phyloP scores from a whole-genome alignment of 2,888 invertebrate species.

The Dryomyza anilis region DNA sequence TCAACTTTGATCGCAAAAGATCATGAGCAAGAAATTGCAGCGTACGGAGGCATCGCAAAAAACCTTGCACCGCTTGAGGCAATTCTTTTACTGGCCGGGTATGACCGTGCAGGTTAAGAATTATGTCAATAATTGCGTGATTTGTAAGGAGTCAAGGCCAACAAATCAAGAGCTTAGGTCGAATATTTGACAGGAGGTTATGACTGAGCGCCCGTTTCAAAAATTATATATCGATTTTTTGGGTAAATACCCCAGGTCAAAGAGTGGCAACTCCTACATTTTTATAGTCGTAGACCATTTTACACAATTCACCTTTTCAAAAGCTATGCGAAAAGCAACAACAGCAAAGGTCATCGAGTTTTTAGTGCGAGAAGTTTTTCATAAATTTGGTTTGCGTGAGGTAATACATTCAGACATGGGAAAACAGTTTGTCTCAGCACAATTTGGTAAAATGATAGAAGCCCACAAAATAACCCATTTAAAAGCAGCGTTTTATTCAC shows the following conservation, averaged over 20 bases:
- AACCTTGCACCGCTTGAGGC: background rate
- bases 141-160: conserved; percentile 16
- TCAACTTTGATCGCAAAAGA: conserved; percentile 4
- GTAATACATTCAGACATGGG: background rate
- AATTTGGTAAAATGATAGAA: background rate
- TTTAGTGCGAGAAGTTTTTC: background rate
- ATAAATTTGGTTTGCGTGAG: no score
- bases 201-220: no score
- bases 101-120: no score
- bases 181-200: background rate
- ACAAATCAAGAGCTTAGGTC: background rate
- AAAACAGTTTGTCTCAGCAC: background rate
- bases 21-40: background rate
- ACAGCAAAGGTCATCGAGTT: background rate
- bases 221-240: no score
- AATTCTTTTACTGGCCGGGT: conserved; percentile 15
- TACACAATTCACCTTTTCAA: background rate
- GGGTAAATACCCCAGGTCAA: no score
- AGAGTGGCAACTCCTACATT: background rate
- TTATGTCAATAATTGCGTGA: background rate
- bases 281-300: background rate
- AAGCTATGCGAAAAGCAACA: background rate
- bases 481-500: no score
- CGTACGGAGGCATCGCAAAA: conserved; percentile 8
- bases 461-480: background rate